A percentile compares a stretch with the other conserved stretches of the same genome.
Conservation (phyloP, 2,888 invertebrate species). For the Drosophila barbarae region DNA sequence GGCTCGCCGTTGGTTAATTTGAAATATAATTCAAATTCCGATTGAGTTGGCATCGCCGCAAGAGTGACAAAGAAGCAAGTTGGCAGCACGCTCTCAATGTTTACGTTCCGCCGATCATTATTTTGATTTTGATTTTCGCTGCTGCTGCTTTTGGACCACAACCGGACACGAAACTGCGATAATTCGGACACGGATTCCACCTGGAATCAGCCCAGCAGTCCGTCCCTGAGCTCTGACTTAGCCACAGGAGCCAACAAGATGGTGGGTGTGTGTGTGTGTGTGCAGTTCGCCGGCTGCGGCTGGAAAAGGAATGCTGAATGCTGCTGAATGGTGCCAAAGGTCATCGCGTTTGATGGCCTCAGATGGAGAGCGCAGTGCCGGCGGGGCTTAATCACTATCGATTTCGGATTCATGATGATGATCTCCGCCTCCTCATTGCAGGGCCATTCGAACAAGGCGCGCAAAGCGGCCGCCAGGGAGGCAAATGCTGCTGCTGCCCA, state of each 20-base stretch:
- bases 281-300: constrained; percentile 1
- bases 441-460: constrained; percentile 27
- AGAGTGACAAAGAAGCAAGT: background rate
- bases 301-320: background rate
- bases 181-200: background rate
- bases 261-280: constrained; percentile 27
- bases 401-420: background rate
- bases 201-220: constrained; percentile 6
- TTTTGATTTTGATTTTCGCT: constrained; percentile 13
- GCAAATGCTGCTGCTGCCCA: constrained; percentile 5
- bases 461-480: constrained; percentile 12
- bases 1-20: background rate
- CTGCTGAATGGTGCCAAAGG: constrained; percentile 26
- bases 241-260: constrained; percentile 33
- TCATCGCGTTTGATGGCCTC: constrained; percentile 25
- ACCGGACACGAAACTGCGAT: background rate
- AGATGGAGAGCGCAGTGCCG: constrained; percentile 1
- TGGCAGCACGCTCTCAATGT: constrained; percentile 41
- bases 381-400: constrained; percentile 21
- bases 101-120: constrained; percentile 9
- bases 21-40: background rate
- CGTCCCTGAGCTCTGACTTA: background rate
- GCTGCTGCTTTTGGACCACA: background rate
- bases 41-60: constrained; percentile 38
- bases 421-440: constrained; percentile 11